Percentiles rank a stretch among this genome's conserved stretches.
Conservation (phyloP, 2,113 vertebrate species). For the Thamnaconus septentrionalis region DNA sequence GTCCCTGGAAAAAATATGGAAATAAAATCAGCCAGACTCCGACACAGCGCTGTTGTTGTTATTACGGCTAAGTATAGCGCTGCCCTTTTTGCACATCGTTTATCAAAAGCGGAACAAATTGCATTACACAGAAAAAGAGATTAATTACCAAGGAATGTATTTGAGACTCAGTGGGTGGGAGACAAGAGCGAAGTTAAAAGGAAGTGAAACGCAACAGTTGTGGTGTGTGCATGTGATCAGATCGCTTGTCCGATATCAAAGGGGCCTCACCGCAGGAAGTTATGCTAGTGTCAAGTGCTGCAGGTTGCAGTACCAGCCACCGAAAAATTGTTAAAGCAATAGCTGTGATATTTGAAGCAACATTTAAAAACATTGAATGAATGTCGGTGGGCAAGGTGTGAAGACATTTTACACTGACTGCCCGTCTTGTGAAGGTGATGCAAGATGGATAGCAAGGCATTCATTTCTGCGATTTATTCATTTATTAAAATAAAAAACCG, state of each 20-base stretch:
- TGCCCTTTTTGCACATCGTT: no score
- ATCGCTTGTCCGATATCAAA: conserved; percentile 4
- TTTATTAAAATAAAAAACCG: neutral
- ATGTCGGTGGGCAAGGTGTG: no score
- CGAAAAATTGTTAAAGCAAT: neutral
- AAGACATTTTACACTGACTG: no score
- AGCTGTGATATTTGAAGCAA: no score
- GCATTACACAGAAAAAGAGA: neutral
- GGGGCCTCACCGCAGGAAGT: neutral
- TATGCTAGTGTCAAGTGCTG: neutral
- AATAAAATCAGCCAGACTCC: neutral
- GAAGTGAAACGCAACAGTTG: neutral
- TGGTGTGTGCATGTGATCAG: neutral
- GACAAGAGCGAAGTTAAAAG: neutral
- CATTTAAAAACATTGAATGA: no score
- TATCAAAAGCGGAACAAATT: no score
- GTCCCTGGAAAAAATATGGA: conserved; percentile 18
- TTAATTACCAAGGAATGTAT: neutral
- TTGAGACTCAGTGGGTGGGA: neutral
- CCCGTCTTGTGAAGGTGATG: no score
- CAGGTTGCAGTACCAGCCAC: neutral
- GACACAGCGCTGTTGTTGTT: no score
- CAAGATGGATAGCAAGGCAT: no score
- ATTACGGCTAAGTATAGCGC: no score
- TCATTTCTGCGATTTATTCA: neutral